Base-by-base conservation (phyloP, 1,140 invertebrate genomes). In the Oryctes rhinoceros region DNA sequence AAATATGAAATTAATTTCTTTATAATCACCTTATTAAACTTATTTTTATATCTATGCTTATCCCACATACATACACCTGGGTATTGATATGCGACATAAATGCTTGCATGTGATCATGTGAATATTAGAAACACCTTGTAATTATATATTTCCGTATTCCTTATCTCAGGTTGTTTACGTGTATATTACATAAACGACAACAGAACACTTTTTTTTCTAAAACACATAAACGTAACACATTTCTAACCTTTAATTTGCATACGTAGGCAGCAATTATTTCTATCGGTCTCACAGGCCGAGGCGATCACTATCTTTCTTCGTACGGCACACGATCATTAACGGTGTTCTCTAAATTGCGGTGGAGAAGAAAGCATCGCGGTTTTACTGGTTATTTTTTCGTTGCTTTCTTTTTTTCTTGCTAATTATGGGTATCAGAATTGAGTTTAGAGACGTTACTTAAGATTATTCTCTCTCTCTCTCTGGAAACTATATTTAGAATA, bases 191-290 rank as follows among this genome's bases (percentile, higher is more conserved):
- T 53, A 53, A 13, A 53, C 49, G n/a, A 53, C 49, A 53, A 53
- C 49, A 53, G n/a, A 53, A 53, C 49, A 53, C 49, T 53, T 53
- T 53, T 53, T 53, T 53, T 13, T 53, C 9, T 53, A 53, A 53
- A 53, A 53, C 13, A 53, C 49, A 53, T 53, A 53, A 53, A n/a
- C 49, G 13, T n/a, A 53, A 53, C 49, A 53, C 49, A 53, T 53
- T 53, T 53, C 49, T 13, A 53, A n/a, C n/a, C 49, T 53, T 53
- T 53, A 53, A 53, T 53, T 53, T 53, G n/a, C 49, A 53, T 53
- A 53, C 13, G 49, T 53, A 53, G 49, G 49, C 49, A 53, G 49
- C n/a, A 4, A 53, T 53, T 53, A 53, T 53, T 11, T 11, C 49
- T 15, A 53, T 53, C 49, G 11, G n/a, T 4, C 13, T 53, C n/a